These are phyloP conservation scores for Uria aalge DNA, from an alignment of 2,113 vertebrate genomes.

Conservation along the genomic window DNA sequence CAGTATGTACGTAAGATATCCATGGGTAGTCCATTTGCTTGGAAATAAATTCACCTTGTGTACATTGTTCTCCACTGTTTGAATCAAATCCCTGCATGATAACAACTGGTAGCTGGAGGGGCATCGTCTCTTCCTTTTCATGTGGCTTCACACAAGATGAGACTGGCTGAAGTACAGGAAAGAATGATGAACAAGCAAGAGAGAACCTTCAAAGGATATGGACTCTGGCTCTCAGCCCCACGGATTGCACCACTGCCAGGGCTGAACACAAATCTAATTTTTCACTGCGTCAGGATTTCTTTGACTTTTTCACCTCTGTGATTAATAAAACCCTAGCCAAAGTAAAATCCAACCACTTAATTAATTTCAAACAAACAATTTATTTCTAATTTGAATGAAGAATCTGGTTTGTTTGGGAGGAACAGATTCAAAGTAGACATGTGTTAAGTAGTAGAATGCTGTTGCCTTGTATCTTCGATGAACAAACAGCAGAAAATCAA, in stretches of 20 bases:
- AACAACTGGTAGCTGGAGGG: not conserved
- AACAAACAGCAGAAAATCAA: not conserved
- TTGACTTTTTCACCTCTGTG: not conserved
- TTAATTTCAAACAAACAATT: not conserved
- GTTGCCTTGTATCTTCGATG: not conserved
- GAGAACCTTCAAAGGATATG: not conserved
- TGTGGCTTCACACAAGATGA: not conserved
- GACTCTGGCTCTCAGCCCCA: not conserved
- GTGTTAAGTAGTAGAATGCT: not conserved
- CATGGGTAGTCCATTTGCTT: not conserved
- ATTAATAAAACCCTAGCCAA: not conserved
- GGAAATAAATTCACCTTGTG: not conserved
- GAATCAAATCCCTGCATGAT: not conserved
- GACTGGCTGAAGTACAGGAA: not conserved
- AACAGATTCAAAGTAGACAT: not conserved
- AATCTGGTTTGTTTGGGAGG: not conserved
- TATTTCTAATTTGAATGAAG: not conserved
- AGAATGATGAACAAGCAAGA: not conserved
- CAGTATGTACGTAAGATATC: not conserved
- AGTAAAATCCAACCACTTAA: not conserved
- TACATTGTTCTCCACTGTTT: not conserved
- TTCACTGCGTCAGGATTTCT: not conserved
- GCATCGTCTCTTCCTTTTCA: rapidly evolving
- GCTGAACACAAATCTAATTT: not conserved
- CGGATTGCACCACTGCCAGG: not conserved